These are phyloP conservation scores for Platycnemis pennipes DNA, from an alignment of 2,888 invertebrate genomes.

Conservation along the genomic window DNA sequence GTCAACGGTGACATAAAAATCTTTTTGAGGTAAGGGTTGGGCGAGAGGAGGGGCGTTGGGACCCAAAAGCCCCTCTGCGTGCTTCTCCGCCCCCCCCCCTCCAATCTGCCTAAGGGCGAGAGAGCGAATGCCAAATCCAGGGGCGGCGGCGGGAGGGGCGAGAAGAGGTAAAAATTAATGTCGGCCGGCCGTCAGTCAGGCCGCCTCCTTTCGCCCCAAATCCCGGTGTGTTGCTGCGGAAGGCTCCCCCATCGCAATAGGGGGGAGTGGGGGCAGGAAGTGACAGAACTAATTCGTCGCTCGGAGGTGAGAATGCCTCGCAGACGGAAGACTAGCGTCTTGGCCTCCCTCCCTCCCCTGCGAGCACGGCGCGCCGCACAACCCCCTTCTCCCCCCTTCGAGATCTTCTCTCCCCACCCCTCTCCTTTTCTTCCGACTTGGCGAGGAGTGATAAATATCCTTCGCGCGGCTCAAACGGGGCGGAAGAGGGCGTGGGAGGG, in stretches of 20 bases:
- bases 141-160: too few species aligned
- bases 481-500: neutral
- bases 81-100: too few species aligned
- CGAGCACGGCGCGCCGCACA: neutral
- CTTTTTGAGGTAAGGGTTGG: too few species aligned
- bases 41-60: too few species aligned
- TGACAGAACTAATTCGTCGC: constrained; percentile 63
- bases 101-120: neutral
- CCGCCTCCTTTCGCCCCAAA: neutral
- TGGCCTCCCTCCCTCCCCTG: neutral
- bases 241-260: neutral
- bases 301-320: constrained; percentile 36
- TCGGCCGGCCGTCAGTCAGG: neutral
- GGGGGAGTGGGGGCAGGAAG: neutral
- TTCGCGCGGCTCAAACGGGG: constrained; percentile 51
- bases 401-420: neutral
- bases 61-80: too few species aligned
- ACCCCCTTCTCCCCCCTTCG: neutral
- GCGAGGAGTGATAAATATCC: constrained; percentile 42
- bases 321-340: neutral
- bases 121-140: neutral
- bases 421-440: neutral
- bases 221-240: neutral
- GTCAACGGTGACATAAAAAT: too few species aligned
- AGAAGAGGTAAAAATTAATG: neutral